Base-by-base conservation (phyloP, 2,888 invertebrate species). In the Maniola hyperantus region DNA sequence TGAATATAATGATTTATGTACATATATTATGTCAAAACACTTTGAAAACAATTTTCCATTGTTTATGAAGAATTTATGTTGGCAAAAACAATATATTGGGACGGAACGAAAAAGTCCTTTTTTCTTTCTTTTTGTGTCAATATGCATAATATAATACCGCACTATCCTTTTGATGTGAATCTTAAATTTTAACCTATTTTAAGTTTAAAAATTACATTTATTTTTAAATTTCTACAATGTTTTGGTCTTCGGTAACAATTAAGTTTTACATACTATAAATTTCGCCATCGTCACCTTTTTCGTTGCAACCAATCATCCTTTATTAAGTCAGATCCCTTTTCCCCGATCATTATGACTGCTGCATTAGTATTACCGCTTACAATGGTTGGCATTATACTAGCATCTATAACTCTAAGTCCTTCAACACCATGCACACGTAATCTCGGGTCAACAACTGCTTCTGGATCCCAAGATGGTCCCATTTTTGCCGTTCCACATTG, bases 331-430 rank as follows among this genome's bases (percentile, higher is more conserved):
- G 97, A 94, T 6, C 97, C 97, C 82, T 97, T 97, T 80, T 98
- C 97, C 0, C 95, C 97, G 39, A 97, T 96, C 97, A 97, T 97
- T 60, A 97, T 97, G n/a, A 96, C 95, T 0, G 97, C 97, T 0
- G 97, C 98, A 83, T 97, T 97, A 0, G 97, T 97, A 79, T 98
- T 97, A 7, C 97, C 97, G 78, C 97, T 97, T 36, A 95, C 95
- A 74, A 97, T 97, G 1, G 96, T 96, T 0, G 97, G 97, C 97
- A 97, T 97, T 74, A 97, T 95, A 76, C 97, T 96, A 39, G 97
- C 97, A 80, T 97, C 97, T 74, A 97, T 95, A 18, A 97, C 97
- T 71, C 97, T 92, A 34, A 98, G 89, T 11, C 96, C 96, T 64
- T 94, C 88, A 0, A 98, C 89, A 1, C 97, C 97, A 74, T 97